Percentiles rank a stretch among this genome's conserved stretches.
Evolutionary conservation across 2,113 vertebrate species (phyloP).

Genomic region (Eudorcas thomsonii): DNA sequence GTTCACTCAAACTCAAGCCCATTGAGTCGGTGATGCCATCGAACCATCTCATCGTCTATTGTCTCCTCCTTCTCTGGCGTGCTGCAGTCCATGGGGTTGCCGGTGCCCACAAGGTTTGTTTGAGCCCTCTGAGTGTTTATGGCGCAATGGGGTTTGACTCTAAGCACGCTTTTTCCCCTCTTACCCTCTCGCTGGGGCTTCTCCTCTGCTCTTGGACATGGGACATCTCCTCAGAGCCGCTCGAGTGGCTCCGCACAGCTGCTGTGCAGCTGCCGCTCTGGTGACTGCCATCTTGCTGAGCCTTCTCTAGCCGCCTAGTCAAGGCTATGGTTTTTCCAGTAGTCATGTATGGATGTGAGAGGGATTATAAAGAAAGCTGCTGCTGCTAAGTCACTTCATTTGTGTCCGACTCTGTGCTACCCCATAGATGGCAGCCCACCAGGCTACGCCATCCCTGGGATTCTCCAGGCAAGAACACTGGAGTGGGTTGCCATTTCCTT

Average conservation of each 20-base stretch:
- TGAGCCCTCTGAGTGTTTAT: neutral
- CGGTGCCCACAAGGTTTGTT: neutral
- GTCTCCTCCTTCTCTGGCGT: neutral
- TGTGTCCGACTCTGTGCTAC: too few relatives aligned
- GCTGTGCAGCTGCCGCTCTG: fast-evolving
- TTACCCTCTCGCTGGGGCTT: neutral
- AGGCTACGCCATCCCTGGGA: too few relatives aligned
- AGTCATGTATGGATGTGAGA: neutral
- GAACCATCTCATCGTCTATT: neutral
- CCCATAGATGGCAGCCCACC: too few relatives aligned
- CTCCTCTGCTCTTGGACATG: neutral
- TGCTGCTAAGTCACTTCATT: too few relatives aligned
- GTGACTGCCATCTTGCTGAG: neutral
- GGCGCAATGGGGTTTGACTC: neutral
- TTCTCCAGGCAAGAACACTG: too few relatives aligned
- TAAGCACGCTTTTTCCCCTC: fast-evolving
- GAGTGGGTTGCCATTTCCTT: too few relatives aligned
- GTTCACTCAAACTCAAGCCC: neutral
- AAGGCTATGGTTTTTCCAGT: neutral
- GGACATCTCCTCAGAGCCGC: neutral
- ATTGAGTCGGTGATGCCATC: neutral
- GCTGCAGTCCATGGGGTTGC: neutral
- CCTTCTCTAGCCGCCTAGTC: neutral
- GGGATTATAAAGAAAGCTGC: neutral
- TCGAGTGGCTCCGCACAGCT: neutral